Evolutionary conservation across 1,140 invertebrate genomes (phyloP), one percentile per base, ranked within the genome.

Genomic region (Caenorhabditis remanei): DNA sequence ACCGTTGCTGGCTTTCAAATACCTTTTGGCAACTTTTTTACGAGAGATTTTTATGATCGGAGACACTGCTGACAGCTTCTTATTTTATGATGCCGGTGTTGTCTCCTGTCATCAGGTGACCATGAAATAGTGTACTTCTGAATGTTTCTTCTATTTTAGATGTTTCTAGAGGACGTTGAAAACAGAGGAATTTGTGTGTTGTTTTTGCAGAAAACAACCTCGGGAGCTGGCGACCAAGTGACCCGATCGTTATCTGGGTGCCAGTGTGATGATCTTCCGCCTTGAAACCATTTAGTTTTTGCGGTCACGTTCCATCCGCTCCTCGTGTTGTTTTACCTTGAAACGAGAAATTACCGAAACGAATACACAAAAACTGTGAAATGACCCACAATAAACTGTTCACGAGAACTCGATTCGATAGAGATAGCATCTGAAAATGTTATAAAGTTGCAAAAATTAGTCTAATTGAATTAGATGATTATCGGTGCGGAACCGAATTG

Each of bases 351-450:
- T n/a, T 63, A 63, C 24, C 55, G 55, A 58, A 58, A 19, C 19
- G 19, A 7, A 24, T 63, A 32, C 61, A 71, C 21, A 79, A 79
- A 79, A 79, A 79, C 71, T 79, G 71, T 79, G 43, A 79, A 79
- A 50, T 24, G 71, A 79, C 71, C 43, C 71, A 79, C 71, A 79
- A 50, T 79, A 79, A 79, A 79, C 65, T 21, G 61, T 65, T 32
- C 9, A 65, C 61, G 40, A 46, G 50, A 71, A 43, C 16, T 46
- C 21, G 61, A 58, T 58, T 32, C 32, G 32, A 32, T 32, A 58
- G 61, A 32, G 61, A 65, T 65, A 46, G 16, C 4, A 71, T 71
- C 65, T 71, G 40, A 8, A 46, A 71, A 71, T 43, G 65, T 71
- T 71, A 71, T 71, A 71, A 71, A 71, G 65, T 71, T 71, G 65